Conservation (phyloP, 2,113 vertebrate species). For the Cynoglossus semilaevis region DNA sequence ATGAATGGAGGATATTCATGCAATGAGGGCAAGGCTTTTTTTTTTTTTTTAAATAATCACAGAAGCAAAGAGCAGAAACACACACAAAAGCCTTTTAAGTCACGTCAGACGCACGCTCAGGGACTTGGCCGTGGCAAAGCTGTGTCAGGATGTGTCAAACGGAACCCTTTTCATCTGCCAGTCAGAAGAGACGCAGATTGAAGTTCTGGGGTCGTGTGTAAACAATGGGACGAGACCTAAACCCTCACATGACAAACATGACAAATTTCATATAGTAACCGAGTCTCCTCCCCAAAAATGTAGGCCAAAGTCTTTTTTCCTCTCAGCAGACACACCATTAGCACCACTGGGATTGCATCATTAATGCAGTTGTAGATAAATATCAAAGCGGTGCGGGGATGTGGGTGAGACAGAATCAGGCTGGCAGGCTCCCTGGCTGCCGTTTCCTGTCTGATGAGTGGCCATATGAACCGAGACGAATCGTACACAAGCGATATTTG, state of each 20-base stretch:
- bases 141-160: conserved; percentile 62
- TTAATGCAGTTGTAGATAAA: conserved; percentile 45
- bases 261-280: conserved; percentile 17
- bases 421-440: conserved; percentile 35
- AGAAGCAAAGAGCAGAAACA: conserved; percentile 39
- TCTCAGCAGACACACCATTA: conserved; percentile 16
- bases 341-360: conserved; percentile 12
- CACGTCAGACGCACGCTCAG: conserved; percentile 60
- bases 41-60: conserved; percentile 11
- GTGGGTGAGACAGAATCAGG: conserved; percentile 53
- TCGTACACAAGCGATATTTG: conserved; percentile 57
- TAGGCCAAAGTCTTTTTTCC: conserved; percentile 36
- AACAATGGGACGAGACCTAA: conserved; percentile 57
- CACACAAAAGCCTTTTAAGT: conserved; percentile 63
- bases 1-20: conserved; percentile 33
- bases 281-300: conserved; percentile 28
- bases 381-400: conserved; percentile 46
- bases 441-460: conserved; percentile 64
- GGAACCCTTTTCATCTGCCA: conserved; percentile 57
- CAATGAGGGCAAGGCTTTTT: conserved; percentile 50
- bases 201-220: conserved; percentile 47
- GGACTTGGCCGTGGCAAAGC: conserved; percentile 53
- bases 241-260: conserved; percentile 38
- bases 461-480: conserved; percentile 51
- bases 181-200: conserved; percentile 36